Evolutionary conservation across 2,888 invertebrate species (phyloP).

Genomic region (Acleris emargana): DNA sequence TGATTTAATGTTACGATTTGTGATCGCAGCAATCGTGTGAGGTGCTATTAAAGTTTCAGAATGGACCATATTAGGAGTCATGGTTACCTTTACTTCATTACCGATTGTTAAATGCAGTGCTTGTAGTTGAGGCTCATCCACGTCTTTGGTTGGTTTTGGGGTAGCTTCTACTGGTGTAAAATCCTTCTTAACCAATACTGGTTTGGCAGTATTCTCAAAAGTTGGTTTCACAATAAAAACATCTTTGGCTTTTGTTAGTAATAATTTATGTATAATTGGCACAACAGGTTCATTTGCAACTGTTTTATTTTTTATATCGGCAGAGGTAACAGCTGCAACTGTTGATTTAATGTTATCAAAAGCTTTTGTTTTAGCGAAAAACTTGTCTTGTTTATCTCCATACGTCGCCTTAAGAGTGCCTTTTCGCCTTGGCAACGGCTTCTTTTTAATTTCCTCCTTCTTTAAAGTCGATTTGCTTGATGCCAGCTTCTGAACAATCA

Average conservation of each 20-base stretch:
- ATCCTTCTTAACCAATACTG: constrained; percentile 12
- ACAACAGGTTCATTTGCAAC: constrained; percentile 15
- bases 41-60: constrained; percentile 47
- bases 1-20: constrained; percentile 71
- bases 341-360: constrained; percentile 40
- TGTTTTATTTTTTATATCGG: constrained; percentile 7
- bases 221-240: constrained; percentile 5
- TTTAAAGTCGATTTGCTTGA: constrained; percentile 52
- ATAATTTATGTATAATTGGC: constrained; percentile 1
- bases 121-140: background rate
- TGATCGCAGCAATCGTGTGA: constrained; percentile 70
- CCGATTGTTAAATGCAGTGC: background rate
- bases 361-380: constrained; percentile 53
- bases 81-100: constrained; percentile 7
- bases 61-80: constrained; percentile 33
- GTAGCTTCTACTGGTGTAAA: constrained; percentile 1
- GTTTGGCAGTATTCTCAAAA: background rate
- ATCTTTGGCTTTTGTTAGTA: constrained; percentile 8
- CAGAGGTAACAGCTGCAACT: background rate
- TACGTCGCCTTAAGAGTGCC: constrained; percentile 79
- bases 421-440: constrained; percentile 70
- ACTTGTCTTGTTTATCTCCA: constrained; percentile 75
- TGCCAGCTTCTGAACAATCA: constrained; percentile 64
- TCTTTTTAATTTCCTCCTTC: constrained; percentile 68
- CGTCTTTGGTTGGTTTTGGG: background rate